phyloP scores from a whole-genome alignment of 2,113 vertebrate genomes.

The Muntiacus muntjak region DNA sequence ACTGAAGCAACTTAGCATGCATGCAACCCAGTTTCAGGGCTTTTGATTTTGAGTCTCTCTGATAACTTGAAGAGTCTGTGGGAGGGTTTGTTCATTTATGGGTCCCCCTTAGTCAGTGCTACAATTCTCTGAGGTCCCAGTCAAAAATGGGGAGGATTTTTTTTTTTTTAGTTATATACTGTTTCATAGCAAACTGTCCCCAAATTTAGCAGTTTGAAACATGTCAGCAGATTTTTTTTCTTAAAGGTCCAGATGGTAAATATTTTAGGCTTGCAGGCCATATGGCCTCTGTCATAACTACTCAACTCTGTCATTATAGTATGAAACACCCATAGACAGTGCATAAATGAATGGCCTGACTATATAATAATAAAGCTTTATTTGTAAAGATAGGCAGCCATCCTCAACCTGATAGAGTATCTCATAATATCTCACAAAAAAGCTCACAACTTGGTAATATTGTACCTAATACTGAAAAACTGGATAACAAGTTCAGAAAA shows the following conservation, averaged over 20 bases:
- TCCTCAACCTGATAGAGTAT: background rate
- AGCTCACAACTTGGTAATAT: background rate
- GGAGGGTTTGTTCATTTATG: background rate
- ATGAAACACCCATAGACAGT: background rate
- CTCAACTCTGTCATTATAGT: background rate
- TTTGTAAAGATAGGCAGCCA: background rate
- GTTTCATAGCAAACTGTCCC: background rate
- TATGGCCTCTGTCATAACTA: background rate
- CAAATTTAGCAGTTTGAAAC: background rate
- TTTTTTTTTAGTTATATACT: background rate
- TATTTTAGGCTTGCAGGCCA: background rate
- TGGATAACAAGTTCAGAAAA: background rate
- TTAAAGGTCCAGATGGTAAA: background rate
- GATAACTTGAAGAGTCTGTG: background rate
- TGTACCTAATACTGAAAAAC: background rate
- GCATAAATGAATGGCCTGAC: background rate
- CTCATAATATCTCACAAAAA: background rate
- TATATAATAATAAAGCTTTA: conserved; percentile 8
- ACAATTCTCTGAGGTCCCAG: background rate
- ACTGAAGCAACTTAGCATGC: background rate
- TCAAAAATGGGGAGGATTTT: background rate
- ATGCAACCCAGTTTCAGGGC: background rate
- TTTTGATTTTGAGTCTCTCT: background rate
- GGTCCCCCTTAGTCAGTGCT: background rate
- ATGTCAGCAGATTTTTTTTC: background rate